These are phyloP conservation scores for Marmota monax DNA, from an alignment of 2,113 vertebrate genomes.

Conservation along the genomic window DNA sequence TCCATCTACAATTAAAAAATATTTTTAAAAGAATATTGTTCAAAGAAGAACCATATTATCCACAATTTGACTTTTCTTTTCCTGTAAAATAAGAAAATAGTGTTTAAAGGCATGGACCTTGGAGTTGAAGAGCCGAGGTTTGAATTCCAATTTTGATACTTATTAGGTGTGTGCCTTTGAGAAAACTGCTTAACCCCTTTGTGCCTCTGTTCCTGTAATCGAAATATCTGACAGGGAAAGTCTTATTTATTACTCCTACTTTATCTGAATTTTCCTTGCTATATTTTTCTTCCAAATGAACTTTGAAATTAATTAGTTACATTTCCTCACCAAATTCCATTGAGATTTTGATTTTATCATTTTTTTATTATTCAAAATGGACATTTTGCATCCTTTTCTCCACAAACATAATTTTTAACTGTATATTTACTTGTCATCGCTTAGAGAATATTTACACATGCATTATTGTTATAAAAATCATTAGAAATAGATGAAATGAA, in stretches of 20 bases:
- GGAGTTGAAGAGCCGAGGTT: neutral
- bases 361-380: neutral
- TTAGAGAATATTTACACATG: slow-evolving; percentile 36
- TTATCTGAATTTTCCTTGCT: neutral
- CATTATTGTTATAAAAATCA: neutral
- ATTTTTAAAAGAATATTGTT: neutral
- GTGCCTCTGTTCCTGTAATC: neutral
- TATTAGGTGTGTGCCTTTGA: neutral
- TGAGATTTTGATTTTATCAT: neutral
- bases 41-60: neutral
- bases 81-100: neutral
- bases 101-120: neutral
- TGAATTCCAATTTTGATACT: neutral
- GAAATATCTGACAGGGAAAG: neutral
- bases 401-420: neutral
- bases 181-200: neutral
- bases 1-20: too few species aligned
- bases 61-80: neutral
- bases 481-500: neutral
- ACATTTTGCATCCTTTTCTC: neutral
- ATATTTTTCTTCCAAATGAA: neutral
- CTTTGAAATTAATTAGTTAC: slow-evolving; percentile 48
- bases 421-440: neutral
- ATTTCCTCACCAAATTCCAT: slow-evolving; percentile 27
- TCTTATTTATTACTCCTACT: neutral